Evolutionary conservation across 1,140 invertebrate genomes (phyloP).

Genomic region (Diabrotica virgifera): DNA sequence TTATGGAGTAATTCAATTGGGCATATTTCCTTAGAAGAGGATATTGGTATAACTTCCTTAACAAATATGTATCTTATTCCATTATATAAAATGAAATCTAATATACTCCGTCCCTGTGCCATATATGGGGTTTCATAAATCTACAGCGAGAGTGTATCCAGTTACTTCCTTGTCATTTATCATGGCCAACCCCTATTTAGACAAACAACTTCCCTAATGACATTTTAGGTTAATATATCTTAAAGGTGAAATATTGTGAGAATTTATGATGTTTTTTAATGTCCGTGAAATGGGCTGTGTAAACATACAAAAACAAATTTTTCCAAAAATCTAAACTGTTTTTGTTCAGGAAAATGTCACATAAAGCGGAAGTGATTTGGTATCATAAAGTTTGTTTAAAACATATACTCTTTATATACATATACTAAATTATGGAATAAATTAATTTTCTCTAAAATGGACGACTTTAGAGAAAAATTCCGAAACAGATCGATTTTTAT

Average conservation of each 20-base stretch:
- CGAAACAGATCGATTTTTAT: no score
- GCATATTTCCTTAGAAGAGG: no score
- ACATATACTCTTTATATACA: no score
- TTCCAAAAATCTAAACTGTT: not conserved
- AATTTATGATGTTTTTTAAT: constrained; percentile 15
- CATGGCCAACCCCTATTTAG: constrained; percentile 23
- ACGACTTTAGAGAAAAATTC: no score
- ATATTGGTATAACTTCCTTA: no score
- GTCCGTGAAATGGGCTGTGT: constrained; percentile 4
- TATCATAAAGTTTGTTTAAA: no score
- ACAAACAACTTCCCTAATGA: constrained; percentile 28
- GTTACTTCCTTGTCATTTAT: constrained; percentile 25
- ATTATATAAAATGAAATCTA: no score
- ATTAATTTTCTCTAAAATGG: no score
- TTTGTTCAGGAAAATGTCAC: not conserved
- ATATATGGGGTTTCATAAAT: constrained; percentile 1
- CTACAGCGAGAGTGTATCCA: constrained; percentile 10
- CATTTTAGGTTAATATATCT: constrained; percentile 16
- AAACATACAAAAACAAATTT: constrained; percentile 1
- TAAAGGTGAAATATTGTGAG: constrained; percentile 16
- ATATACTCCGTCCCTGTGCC: no score
- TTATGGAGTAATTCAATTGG: no score
- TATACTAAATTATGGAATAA: no score
- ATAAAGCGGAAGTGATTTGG: no score
- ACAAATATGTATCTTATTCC: not conserved